These are phyloP conservation scores for Hypothenemus hampei DNA, from an alignment of 1,140 invertebrate genomes.

Conservation along the genomic window DNA sequence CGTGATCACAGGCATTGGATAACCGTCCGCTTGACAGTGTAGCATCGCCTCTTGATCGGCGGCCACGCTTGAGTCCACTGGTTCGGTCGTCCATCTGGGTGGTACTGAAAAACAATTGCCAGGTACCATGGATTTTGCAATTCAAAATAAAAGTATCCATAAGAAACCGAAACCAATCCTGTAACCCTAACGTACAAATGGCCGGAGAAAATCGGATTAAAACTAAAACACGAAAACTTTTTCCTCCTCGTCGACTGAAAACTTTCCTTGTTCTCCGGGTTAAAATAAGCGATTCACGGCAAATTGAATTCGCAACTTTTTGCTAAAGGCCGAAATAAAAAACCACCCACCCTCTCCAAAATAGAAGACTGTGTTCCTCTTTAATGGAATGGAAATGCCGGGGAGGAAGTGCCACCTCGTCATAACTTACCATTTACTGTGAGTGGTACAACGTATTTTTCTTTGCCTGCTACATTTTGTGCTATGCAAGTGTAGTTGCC, in stretches of 20 bases:
- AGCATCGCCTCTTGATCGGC: conserved; percentile 77
- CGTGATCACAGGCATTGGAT: conserved; percentile 78
- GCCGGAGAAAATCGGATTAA: not conserved
- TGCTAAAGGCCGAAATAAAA: not conserved
- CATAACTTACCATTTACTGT: conserved; percentile 71
- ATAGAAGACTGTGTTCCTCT: not conserved
- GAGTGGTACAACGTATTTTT: conserved; percentile 66
- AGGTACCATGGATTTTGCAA: not conserved
- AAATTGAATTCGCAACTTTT: conserved; percentile 12
- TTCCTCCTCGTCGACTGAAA: not conserved
- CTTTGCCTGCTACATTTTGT: conserved; percentile 75
- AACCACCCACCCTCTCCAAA: not conserved
- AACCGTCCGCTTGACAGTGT: conserved; percentile 87
- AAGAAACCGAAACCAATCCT: not conserved
- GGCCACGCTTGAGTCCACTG: conserved; percentile 78
- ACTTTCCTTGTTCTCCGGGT: conserved; percentile 7
- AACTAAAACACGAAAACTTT: not conserved
- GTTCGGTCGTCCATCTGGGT: conserved; percentile 86
- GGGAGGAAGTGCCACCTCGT: not conserved
- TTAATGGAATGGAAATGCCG: not conserved
- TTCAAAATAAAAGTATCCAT: not conserved
- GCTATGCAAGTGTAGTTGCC: conserved; percentile 88
- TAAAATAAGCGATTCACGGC: not conserved
- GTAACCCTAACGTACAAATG: not conserved
- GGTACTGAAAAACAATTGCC: conserved; percentile 74